Evolutionary conservation across 2,797 vertebrate species (phyloP).

Genomic region (Tokudaia muenninki): DNA sequence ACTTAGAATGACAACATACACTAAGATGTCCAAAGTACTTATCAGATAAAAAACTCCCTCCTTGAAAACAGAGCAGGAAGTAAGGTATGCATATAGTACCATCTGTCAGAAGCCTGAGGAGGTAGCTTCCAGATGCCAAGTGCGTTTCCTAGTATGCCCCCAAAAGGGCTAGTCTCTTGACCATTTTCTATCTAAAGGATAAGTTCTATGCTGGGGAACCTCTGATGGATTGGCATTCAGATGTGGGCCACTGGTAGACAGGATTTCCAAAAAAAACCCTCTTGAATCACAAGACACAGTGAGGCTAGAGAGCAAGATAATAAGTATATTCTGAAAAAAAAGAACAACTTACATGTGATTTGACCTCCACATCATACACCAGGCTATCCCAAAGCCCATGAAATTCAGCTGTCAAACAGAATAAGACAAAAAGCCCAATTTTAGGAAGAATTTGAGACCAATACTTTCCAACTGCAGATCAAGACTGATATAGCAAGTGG

Average conservation of each 20-base stretch:
- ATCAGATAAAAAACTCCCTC: not conserved
- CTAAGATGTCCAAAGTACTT: not conserved
- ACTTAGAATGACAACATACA: not conserved
- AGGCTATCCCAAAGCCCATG: conserved; percentile 99
- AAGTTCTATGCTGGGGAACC: not conserved
- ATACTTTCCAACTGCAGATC: accelerated
- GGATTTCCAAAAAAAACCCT: not conserved
- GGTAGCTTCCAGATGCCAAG: not conserved
- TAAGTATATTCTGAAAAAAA: not conserved
- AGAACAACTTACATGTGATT: conserved; percentile 93
- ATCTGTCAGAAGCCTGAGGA: not conserved
- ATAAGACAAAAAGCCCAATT: not conserved
- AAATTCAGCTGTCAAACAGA: conserved; percentile 93
- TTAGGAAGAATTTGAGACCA: not conserved
- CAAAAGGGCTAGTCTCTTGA: not conserved
- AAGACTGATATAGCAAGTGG: not conserved
- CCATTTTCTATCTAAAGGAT: not conserved
- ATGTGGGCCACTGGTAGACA: accelerated
- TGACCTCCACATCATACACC: conserved; percentile 95
- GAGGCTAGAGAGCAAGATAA: not conserved
- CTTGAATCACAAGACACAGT: accelerated
- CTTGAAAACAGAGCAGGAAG: not conserved
- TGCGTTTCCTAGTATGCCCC: not conserved
- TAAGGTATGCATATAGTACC: not conserved
- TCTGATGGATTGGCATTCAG: not conserved